Evolutionary conservation across 2,113 vertebrate species (phyloP).

Genomic region (Choloepus hoffmanni): DNA sequence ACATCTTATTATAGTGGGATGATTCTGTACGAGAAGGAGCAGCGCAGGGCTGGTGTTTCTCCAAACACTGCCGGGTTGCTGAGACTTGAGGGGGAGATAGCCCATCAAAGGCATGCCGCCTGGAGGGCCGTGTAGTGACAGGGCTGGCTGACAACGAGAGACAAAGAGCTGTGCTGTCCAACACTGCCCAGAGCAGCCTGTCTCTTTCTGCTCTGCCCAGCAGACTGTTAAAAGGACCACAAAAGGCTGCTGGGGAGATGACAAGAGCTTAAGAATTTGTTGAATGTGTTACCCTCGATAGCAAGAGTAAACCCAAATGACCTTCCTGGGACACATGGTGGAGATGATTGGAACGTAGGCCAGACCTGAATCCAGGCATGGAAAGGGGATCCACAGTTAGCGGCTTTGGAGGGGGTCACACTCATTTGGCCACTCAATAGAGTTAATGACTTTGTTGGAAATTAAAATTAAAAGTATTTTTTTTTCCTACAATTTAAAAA

Average conservation of each 20-base stretch:
- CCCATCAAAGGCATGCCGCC: conserved; percentile 68
- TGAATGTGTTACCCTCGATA: conserved; percentile 79
- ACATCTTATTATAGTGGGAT: background rate
- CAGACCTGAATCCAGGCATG: background rate
- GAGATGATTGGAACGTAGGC: conserved; percentile 5
- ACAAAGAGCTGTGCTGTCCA: conserved; percentile 73
- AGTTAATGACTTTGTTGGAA: conserved; percentile 28
- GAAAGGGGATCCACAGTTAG: background rate
- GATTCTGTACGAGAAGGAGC: background rate
- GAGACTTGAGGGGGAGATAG: conserved; percentile 72
- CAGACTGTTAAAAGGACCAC: conserved; percentile 75
- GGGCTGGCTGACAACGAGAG: conserved; percentile 75
- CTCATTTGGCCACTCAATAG: background rate
- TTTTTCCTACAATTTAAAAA: background rate
- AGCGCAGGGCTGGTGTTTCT: conserved; percentile 40
- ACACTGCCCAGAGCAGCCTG: conserved; percentile 69
- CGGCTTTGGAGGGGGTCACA: background rate
- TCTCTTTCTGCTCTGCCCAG: conserved; percentile 39
- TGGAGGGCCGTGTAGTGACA: conserved; percentile 52
- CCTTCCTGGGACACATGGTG: conserved; percentile 71
- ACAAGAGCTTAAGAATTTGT: conserved; percentile 78
- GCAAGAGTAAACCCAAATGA: conserved; percentile 44
- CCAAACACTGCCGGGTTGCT: conserved; percentile 54
- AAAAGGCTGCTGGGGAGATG: conserved; percentile 76
- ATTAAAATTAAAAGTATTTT: background rate